Conservation (phyloP, 2,888 invertebrate species). For the Synanthedon tipuliformis region DNA sequence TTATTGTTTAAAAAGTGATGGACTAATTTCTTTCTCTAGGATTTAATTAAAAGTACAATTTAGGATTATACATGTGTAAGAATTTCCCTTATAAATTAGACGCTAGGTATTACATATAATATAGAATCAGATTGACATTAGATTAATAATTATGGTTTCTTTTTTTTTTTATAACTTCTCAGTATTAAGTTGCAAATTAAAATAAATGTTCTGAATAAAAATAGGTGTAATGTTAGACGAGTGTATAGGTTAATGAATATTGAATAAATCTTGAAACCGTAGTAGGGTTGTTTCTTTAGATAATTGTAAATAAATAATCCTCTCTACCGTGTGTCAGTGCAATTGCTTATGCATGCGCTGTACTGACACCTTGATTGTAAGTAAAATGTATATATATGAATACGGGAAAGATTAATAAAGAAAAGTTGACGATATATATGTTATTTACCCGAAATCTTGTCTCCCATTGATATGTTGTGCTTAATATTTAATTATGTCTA, state of each 20-base stretch:
- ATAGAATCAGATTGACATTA: constrained; percentile 35
- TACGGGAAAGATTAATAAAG: too few species aligned
- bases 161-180: constrained; percentile 37
- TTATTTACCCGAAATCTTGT: too few species aligned
- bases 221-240: constrained; percentile 46
- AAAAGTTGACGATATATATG: neutral
- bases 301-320: too few species aligned
- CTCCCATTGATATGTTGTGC: too few species aligned
- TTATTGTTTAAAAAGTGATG: constrained; percentile 31
- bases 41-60: constrained; percentile 55
- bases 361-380: too few species aligned
- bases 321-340: too few species aligned
- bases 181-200: constrained; percentile 67
- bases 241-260: constrained; percentile 37
- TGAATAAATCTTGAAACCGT: constrained; percentile 50
- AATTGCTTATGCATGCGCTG: too few species aligned
- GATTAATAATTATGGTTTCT: constrained; percentile 33
- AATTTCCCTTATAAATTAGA: constrained; percentile 35
- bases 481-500: too few species aligned
- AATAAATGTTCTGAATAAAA: constrained; percentile 29
- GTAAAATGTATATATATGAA: too few species aligned
- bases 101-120: constrained; percentile 34
- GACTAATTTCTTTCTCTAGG: constrained; percentile 40
- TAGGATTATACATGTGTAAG: constrained; percentile 50
- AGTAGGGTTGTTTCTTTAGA: constrained; percentile 66